Conservation (phyloP, 1,140 invertebrate species). For the Heterodera carotae region DNA sequence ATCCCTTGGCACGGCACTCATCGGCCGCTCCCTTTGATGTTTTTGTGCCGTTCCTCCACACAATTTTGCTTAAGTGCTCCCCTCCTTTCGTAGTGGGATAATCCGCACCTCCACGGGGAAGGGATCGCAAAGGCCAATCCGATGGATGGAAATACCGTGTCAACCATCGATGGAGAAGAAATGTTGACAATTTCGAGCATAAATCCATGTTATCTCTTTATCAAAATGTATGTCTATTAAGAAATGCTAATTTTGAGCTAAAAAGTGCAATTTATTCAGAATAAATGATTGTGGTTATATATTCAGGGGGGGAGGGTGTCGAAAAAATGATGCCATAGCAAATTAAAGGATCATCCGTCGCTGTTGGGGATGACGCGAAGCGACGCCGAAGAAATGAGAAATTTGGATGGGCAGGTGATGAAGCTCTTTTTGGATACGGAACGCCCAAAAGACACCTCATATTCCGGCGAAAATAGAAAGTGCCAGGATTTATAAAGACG, state of each 20-base stretch:
- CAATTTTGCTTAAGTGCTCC: neutral
- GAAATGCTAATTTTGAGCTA: neutral
- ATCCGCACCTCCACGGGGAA: neutral
- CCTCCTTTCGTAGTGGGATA: neutral
- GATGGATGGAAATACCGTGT: neutral
- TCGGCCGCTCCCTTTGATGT: neutral
- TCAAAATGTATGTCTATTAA: no score
- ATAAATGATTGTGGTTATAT: neutral
- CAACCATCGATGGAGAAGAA: neutral
- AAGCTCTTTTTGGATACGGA: neutral
- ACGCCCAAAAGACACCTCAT: neutral
- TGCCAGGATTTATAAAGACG: no score
- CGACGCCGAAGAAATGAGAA: neutral
- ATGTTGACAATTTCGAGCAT: neutral
- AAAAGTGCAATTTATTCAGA: neutral
- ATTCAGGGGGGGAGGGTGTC: neutral
- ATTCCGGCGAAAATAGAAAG: no score
- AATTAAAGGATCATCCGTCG: slow-evolving; percentile 15
- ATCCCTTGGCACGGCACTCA: neutral
- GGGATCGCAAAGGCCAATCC: neutral
- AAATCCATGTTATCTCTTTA: neutral
- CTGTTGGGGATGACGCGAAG: neutral
- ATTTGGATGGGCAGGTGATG: slow-evolving; percentile 4
- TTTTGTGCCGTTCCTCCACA: slow-evolving; percentile 4
- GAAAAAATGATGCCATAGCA: neutral